These are phyloP conservation scores for Hormaphis cornu DNA, from an alignment of 1,140 invertebrate species.

Conservation along the genomic window DNA sequence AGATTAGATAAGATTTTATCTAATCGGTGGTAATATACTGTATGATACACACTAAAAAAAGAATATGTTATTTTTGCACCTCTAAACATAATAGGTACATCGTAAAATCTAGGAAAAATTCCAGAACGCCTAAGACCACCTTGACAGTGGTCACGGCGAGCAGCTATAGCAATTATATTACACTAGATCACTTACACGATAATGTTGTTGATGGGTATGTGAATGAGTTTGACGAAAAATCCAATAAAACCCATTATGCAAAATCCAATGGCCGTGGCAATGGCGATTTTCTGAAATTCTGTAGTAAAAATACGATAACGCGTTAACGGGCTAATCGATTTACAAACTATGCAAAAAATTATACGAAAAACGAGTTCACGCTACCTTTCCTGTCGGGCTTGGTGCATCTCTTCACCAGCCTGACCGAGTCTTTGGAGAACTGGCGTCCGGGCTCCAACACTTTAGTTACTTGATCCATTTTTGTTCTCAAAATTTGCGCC, in stretches of 20 bases:
- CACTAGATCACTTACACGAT: constrained; percentile 88
- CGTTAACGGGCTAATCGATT: neutral
- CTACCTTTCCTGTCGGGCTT: constrained; percentile 98
- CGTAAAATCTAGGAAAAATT: no score
- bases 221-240: constrained; percentile 99
- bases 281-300: constrained; percentile 99
- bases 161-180: no score
- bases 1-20: no score
- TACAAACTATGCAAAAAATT: neutral
- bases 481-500: neutral
- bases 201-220: constrained; percentile 99
- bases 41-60: no score
- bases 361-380: neutral
- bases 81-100: no score
- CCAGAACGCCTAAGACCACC: no score
- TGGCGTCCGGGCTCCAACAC: constrained; percentile 89
- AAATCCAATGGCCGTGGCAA: constrained; percentile 98
- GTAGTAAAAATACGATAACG: constrained; percentile 43
- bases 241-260: constrained; percentile 99
- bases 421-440: constrained; percentile 94
- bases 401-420: constrained; percentile 96
- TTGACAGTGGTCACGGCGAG: no score
- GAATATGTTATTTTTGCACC: no score
- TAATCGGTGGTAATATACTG: no score
- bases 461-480: constrained; percentile 95